Conservation (phyloP, 2,888 invertebrate genomes). For the Nemotelus nigrinus region DNA sequence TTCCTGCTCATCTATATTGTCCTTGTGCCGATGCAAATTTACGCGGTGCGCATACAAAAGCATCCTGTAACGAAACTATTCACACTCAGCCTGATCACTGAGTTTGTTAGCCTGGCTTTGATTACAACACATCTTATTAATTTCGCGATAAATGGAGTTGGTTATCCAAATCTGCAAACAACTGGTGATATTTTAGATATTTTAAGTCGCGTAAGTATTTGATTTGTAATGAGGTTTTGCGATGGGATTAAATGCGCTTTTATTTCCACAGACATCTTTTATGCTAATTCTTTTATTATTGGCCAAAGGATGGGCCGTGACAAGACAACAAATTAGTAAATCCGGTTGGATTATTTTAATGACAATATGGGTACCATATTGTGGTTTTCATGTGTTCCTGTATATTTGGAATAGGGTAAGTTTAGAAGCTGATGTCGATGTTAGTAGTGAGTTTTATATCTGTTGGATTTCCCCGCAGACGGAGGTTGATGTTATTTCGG, state of each 20-base stretch:
- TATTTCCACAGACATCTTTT: slow-evolving; percentile 80
- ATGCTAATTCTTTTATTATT: slow-evolving; percentile 90
- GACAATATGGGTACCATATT: slow-evolving; percentile 88
- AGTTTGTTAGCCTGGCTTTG: slow-evolving; percentile 85
- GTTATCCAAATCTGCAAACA: slow-evolving; percentile 82
- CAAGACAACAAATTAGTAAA: slow-evolving; percentile 86
- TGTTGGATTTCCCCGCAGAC: slow-evolving; percentile 69
- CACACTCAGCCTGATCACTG: slow-evolving; percentile 85
- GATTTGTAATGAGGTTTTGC: slow-evolving; percentile 5
- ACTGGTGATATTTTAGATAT: slow-evolving; percentile 94
- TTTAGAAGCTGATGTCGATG: slow-evolving; percentile 50
- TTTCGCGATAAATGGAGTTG: slow-evolving; percentile 91
- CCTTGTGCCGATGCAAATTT: slow-evolving; percentile 88
- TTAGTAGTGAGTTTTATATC: too few species aligned
- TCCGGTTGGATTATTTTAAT: slow-evolving; percentile 71
- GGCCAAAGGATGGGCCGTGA: slow-evolving; percentile 98
- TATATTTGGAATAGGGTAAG: slow-evolving; percentile 97
- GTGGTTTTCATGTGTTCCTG: slow-evolving; percentile 88
- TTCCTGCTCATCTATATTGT: slow-evolving; percentile 89
- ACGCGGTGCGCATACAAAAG: slow-evolving; percentile 87
- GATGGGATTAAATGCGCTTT: neutral
- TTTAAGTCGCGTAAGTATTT: slow-evolving; percentile 79
- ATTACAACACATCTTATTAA: slow-evolving; percentile 89
- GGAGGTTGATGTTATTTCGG: slow-evolving; percentile 94
- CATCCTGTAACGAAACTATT: slow-evolving; percentile 92